Base-by-base conservation (phyloP, 2,888 invertebrate genomes). In the Spialia ferax region DNA sequence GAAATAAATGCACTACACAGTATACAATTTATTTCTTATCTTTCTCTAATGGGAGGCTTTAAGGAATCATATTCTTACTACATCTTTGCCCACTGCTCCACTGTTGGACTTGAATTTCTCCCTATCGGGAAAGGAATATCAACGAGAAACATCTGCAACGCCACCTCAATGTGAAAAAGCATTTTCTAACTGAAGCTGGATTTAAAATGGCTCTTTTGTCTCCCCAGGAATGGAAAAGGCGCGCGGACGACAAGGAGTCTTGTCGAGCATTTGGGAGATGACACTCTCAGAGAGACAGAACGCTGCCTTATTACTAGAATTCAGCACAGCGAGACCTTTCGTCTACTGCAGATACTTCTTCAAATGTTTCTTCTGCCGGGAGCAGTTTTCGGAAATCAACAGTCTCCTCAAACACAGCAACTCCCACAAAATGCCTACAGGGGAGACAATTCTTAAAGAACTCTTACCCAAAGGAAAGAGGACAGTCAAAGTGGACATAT, bases 201-300 rank as follows among this genome's bases (percentile, higher is more conserved):
- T 32, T 45, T 23, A 52, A 48, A 64, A 65, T 59, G 50, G 56
- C 26, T 45, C 61, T 68, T 61, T 61, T 64, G 56, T 56, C n/a
- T 56, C 42, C 66, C 48, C 63, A 56, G 60, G 69, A 70, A 32
- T 23, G 42, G 48, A 56, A 20, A 59, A 32, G 38, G 38, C 35
- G 45, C 63, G 50, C 32, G 52, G 60, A 63, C 50, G 57, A 66
- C 69, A 70, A 54, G 70, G 66, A 68, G 65, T 70, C 11, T 77
- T 86, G 59, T 81, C 84, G 68, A 89, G 89, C 71, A 84, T 88
- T 26, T 89, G 89, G 89, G 89, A 89, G 74, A 80, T 89, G 78
- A 88, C 89, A 1, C 73, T 88, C 3, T 88, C 88, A 2, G 89
- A 89, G 72, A 72, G 89, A 63, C 83, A 84, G 60, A 90, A 90